These are phyloP conservation scores for Chromis chromis DNA, from an alignment of 2,797 vertebrate genomes.

Conservation along the genomic window DNA sequence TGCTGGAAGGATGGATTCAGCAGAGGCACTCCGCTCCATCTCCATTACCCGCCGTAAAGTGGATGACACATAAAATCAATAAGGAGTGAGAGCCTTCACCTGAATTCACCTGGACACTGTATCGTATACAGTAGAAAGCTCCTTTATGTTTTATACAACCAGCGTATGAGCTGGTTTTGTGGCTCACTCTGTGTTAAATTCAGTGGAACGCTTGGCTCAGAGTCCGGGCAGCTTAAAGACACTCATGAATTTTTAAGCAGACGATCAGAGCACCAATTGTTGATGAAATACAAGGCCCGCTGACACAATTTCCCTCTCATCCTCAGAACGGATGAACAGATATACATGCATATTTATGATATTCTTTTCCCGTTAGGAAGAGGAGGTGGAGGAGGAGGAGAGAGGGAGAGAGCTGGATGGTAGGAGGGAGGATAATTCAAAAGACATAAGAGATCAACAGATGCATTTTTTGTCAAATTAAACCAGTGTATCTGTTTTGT, in stretches of 20 bases:
- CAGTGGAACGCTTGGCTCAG: slow-evolving; percentile 52
- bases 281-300: slow-evolving; percentile 63
- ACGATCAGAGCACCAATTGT: slow-evolving; percentile 65
- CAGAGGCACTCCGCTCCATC: neutral
- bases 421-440: slow-evolving; percentile 42
- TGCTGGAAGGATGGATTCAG: too few relatives aligned
- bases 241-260: slow-evolving; percentile 70
- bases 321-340: slow-evolving; percentile 54
- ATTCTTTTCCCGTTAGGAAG: slow-evolving; percentile 24
- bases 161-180: neutral
- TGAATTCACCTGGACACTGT: slow-evolving; percentile 12
- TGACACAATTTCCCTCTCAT: slow-evolving; percentile 64
- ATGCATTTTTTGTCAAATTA: neutral
- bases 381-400: slow-evolving; percentile 26
- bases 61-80: slow-evolving; percentile 30
- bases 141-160: slow-evolving; percentile 37
- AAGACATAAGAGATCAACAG: slow-evolving; percentile 22
- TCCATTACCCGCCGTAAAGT: slow-evolving; percentile 7
- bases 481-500: neutral
- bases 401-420: slow-evolving; percentile 3
- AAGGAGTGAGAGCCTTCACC: slow-evolving; percentile 35
- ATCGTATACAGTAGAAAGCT: neutral
- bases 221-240: slow-evolving; percentile 59
- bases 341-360: slow-evolving; percentile 65
- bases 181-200: slow-evolving; percentile 45